Evolutionary conservation across 2,113 vertebrate genomes (phyloP).

Genomic region (Oncorhynchus tshawytscha): DNA sequence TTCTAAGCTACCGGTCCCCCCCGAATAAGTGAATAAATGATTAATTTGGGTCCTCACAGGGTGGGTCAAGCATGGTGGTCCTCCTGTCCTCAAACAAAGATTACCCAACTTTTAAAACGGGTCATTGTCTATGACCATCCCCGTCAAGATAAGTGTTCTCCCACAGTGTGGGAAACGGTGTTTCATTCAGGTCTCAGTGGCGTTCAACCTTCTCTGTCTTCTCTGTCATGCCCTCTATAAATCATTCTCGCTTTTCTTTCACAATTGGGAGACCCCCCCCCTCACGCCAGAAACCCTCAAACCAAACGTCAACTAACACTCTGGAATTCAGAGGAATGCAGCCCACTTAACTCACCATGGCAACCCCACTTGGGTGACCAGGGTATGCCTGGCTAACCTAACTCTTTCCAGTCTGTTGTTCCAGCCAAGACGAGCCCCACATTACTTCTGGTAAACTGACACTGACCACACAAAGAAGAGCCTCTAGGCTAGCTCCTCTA

Average conservation of each 20-base stretch:
- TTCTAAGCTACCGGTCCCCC: no score
- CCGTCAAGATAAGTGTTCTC: neutral
- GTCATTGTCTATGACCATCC: neutral
- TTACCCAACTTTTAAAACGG: neutral
- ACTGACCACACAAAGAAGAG: constrained; percentile 56
- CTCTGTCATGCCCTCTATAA: neutral
- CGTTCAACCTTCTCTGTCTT: neutral
- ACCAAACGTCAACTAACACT: neutral
- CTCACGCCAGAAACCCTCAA: neutral
- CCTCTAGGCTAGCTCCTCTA: neutral
- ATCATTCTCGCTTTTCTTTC: constrained; percentile 1
- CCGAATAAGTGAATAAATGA: neutral
- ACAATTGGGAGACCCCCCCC: no score
- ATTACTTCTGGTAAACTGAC: constrained; percentile 48
- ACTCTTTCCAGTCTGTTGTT: constrained; percentile 35
- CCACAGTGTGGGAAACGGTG: neutral
- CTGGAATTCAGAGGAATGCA: constrained; percentile 27
- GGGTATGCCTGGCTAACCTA: constrained; percentile 30
- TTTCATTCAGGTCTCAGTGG: neutral
- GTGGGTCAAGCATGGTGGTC: neutral
- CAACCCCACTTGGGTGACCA: constrained; percentile 21
- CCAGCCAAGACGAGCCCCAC: constrained; percentile 25
- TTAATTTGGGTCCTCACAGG: neutral
- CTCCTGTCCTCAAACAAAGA: neutral
- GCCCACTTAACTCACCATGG: constrained; percentile 37